These are phyloP conservation scores for Battus philenor DNA, from an alignment of 1,140 invertebrate species.

Conservation along the genomic window DNA sequence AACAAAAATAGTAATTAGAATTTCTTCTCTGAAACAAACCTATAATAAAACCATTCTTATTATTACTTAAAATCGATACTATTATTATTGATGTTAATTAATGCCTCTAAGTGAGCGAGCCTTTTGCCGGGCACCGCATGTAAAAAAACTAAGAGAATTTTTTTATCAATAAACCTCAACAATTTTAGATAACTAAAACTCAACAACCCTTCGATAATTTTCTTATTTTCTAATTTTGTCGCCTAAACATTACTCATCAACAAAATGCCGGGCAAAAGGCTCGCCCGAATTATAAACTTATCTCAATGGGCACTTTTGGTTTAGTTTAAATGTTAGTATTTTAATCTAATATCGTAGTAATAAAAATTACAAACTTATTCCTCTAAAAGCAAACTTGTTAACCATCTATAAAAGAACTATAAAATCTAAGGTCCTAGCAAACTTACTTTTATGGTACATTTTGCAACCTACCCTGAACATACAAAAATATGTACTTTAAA, in stretches of 20 bases:
- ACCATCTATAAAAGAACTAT: constrained; percentile 72
- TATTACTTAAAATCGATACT: constrained; percentile 71
- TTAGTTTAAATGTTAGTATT: constrained; percentile 76
- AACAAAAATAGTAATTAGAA: constrained; percentile 75
- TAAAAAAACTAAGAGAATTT: constrained; percentile 63
- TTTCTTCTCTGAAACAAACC: constrained; percentile 74
- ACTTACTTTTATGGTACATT: constrained; percentile 65
- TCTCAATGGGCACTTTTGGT: constrained; percentile 77
- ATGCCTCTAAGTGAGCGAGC: constrained; percentile 71
- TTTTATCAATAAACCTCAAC: constrained; percentile 72
- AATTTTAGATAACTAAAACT: constrained; percentile 74
- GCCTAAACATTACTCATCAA: constrained; percentile 70
- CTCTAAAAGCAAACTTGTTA: constrained; percentile 72
- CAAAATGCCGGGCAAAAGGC: constrained; percentile 68
- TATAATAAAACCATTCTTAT: constrained; percentile 74
- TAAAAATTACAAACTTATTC: constrained; percentile 74
- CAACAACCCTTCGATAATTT: constrained; percentile 70
- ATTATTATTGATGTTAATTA: constrained; percentile 73
- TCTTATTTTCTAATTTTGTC: constrained; percentile 71
- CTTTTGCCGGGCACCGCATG: constrained; percentile 58
- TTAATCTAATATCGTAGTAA: constrained; percentile 71
- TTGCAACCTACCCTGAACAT: constrained; percentile 66
- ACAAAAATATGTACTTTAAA: constrained; percentile 73
- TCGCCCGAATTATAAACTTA: constrained; percentile 72
- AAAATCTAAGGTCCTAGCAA: constrained; percentile 70